A percentile compares a stretch with the other conserved stretches of the same genome.
These are phyloP conservation scores for Centropyge bicolor DNA, from an alignment of 2,797 vertebrate species.

Conservation along the genomic window DNA sequence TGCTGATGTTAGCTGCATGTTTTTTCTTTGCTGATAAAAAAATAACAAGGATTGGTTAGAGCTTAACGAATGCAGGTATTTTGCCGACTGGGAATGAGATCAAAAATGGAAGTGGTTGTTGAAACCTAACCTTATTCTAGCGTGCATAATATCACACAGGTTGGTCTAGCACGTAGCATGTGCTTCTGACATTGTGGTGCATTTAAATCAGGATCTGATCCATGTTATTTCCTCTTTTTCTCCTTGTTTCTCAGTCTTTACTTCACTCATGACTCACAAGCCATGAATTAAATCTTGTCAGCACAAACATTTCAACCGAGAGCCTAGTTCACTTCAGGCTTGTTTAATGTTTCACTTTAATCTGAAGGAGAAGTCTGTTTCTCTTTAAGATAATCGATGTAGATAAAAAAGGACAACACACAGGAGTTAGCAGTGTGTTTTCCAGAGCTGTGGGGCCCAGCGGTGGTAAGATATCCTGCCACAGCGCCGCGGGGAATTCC, in stretches of 20 bases:
- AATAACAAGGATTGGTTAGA: not conserved
- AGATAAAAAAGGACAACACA: constrained; percentile 40
- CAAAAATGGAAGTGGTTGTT: not conserved
- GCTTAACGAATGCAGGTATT: not conserved
- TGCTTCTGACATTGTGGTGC: not conserved
- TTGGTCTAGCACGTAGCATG: not conserved
- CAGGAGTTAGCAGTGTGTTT: constrained; percentile 27
- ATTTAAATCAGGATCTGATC: not conserved
- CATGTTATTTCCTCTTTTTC: not conserved
- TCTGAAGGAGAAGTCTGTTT: constrained; percentile 11
- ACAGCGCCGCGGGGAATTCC: constrained; percentile 57
- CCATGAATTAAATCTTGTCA: not conserved
- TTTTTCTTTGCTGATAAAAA: not conserved
- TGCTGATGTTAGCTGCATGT: not conserved
- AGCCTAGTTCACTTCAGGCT: not conserved
- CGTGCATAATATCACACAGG: not conserved
- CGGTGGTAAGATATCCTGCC: constrained; percentile 36
- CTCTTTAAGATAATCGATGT: constrained; percentile 37
- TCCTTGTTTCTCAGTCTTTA: not conserved
- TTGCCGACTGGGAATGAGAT: not conserved
- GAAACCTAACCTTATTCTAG: not conserved
- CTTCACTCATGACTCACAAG: not conserved
- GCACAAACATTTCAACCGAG: not conserved
- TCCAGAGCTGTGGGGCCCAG: constrained; percentile 44
- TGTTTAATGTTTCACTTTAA: not conserved